Evolutionary conservation across 2,888 invertebrate genomes (phyloP).

Genomic region (Drosophila neutralis): DNA sequence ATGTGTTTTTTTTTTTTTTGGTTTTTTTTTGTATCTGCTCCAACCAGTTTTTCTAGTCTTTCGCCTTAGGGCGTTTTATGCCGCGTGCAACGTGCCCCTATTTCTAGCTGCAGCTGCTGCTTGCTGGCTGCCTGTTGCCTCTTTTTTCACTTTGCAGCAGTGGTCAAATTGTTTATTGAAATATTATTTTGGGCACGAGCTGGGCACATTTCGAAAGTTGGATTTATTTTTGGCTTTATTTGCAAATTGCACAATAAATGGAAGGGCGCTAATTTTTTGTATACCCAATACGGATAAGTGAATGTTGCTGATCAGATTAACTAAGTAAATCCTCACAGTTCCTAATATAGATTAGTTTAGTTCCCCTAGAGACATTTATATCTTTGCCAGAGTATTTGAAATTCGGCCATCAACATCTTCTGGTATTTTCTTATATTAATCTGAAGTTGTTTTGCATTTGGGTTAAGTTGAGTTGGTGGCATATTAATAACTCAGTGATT

Average conservation of each 20-base stretch:
- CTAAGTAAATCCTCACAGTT: not conserved
- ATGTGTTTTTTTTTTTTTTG: not conserved
- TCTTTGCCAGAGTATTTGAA: slow-evolving; percentile 7
- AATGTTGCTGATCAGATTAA: not conserved
- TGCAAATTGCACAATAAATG: slow-evolving; percentile 36
- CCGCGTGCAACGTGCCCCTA: slow-evolving; percentile 53
- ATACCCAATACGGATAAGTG: not conserved
- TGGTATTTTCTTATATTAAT: not conserved
- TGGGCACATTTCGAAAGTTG: slow-evolving; percentile 32
- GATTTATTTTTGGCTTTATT: slow-evolving; percentile 6
- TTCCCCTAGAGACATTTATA: not conserved
- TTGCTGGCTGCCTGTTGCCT: slow-evolving; percentile 13
- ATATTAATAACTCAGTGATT: slow-evolving; percentile 27
- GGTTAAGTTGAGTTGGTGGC: slow-evolving; percentile 20
- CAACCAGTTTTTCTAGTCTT: slow-evolving; percentile 77
- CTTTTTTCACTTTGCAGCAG: slow-evolving; percentile 13
- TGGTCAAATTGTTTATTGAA: slow-evolving; percentile 26
- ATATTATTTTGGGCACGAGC: slow-evolving; percentile 38
- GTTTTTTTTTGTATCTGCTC: slow-evolving; percentile 27
- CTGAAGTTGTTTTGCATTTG: slow-evolving; percentile 14
- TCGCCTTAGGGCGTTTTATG: slow-evolving; percentile 52
- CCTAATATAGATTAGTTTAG: not conserved
- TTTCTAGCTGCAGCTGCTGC: slow-evolving; percentile 39
- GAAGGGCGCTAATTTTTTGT: slow-evolving; percentile 31
- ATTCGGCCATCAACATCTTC: not conserved